A percentile compares a stretch with the other conserved stretches of the same genome.
Conservation (phyloP, 1,140 invertebrate genomes). For the Drosophila kurseongensis region DNA sequence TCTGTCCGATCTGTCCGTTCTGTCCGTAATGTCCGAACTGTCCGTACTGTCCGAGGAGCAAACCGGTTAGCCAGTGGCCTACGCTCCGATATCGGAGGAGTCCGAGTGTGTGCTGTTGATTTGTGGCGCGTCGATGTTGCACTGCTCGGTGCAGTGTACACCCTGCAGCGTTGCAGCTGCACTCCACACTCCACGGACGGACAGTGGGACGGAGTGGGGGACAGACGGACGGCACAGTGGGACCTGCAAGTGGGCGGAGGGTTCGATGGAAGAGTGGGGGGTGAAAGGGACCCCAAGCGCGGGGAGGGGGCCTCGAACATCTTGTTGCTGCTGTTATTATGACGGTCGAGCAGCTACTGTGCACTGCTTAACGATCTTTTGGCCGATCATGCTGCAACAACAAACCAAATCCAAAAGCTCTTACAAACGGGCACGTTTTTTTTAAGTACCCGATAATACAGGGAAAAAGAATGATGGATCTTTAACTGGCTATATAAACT, state of each 20-base stretch:
- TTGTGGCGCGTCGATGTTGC: slow-evolving; percentile 66
- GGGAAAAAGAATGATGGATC: neutral
- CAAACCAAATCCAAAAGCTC: slow-evolving; percentile 75
- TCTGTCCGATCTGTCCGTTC: slow-evolving; percentile 25
- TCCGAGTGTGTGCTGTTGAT: slow-evolving; percentile 53
- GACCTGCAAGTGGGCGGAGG: slow-evolving; percentile 44
- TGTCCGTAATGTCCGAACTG: slow-evolving; percentile 17
- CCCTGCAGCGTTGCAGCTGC: slow-evolving; percentile 81
- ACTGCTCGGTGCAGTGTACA: slow-evolving; percentile 63
- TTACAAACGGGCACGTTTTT: slow-evolving; percentile 69
- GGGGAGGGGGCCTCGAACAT: slow-evolving; percentile 52
- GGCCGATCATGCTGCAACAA: slow-evolving; percentile 76
- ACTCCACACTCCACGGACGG: slow-evolving; percentile 36
- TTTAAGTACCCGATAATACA: slow-evolving; percentile 13
- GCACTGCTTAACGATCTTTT: slow-evolving; percentile 80
- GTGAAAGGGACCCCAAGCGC: neutral
- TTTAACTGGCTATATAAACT: neutral
- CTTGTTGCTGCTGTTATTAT: slow-evolving; percentile 83
- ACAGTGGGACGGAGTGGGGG: slow-evolving; percentile 23
- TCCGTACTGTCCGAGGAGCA: slow-evolving; percentile 22
- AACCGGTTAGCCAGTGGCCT: slow-evolving; percentile 58
- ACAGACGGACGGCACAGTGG: slow-evolving; percentile 21
- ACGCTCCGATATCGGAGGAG: slow-evolving; percentile 44
- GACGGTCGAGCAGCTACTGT: slow-evolving; percentile 81
- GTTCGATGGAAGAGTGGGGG: neutral